A percentile compares a stretch with the other conserved stretches of the same genome.
Conservation (phyloP, 1,140 invertebrate species). For the Macrotrachela quadricornifera region DNA sequence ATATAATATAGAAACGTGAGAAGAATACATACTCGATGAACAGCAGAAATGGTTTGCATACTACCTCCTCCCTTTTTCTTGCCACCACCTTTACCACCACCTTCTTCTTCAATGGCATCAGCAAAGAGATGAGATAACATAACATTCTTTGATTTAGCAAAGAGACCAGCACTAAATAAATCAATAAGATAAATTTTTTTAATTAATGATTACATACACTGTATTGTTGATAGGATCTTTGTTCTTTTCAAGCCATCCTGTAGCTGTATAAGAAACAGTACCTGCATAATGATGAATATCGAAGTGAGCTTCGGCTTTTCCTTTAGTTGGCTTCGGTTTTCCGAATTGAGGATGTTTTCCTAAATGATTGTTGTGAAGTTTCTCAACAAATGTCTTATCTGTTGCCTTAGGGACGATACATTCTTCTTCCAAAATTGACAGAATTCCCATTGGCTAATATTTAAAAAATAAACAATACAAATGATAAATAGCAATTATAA, state of each 20-base stretch:
- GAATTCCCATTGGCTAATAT: constrained; percentile 86
- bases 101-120: too few relatives aligned
- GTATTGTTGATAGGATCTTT: constrained; percentile 98
- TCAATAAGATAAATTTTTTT: too few relatives aligned
- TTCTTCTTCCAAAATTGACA: constrained; percentile 99
- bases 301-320: constrained; percentile 80
- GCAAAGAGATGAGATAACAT: too few relatives aligned
- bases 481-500: constrained; percentile 8
- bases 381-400: constrained; percentile 86
- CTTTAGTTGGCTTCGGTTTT: constrained; percentile 88
- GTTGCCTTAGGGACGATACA: constrained; percentile 99
- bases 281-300: constrained; percentile 97
- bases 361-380: constrained; percentile 90
- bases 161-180: too few relatives aligned
- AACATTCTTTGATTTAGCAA: too few relatives aligned
- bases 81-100: constrained; percentile 15
- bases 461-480: background rate
- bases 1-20: too few relatives aligned
- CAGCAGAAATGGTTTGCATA: constrained; percentile 73
- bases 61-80: constrained; percentile 84
- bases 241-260: constrained; percentile 97
- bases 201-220: constrained; percentile 31
- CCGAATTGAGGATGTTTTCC: constrained; percentile 90
- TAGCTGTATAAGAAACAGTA: constrained; percentile 51
- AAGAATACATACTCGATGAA: constrained; percentile 69